Percentiles rank a stretch among this genome's conserved stretches.
phyloP scores from a whole-genome alignment of 2,113 vertebrate genomes.

The Pandion haliaetus region DNA sequence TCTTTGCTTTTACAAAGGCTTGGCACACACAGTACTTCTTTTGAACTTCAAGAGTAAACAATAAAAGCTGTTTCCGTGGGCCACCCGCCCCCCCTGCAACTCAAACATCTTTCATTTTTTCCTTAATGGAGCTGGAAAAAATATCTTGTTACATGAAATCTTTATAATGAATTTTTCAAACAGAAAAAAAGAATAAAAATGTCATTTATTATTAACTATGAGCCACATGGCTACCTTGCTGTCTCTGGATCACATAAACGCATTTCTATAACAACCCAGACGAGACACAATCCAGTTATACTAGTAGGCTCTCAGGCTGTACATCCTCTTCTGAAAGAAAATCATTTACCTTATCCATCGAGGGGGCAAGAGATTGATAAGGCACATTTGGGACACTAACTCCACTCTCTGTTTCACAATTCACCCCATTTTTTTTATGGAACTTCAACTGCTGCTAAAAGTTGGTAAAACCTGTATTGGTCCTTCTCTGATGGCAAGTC shows the following conservation, averaged over 20 bases:
- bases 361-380: background rate
- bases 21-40: background rate
- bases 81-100: accelerated
- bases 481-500: accelerated
- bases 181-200: background rate
- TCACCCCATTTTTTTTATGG: background rate
- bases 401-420: background rate
- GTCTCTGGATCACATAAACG: background rate
- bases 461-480: background rate
- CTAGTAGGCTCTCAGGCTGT: background rate
- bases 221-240: background rate
- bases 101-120: background rate
- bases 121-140: background rate
- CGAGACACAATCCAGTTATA: background rate
- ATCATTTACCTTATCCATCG: background rate
- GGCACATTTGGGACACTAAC: background rate
- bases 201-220: background rate
- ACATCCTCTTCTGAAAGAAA: accelerated
- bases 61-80: background rate
- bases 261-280: background rate
- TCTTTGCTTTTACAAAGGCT: conserved; percentile 6
- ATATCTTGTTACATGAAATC: background rate
- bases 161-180: conserved; percentile 1
- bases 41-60: conserved; percentile 50
- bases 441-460: background rate